Evolutionary conservation across 2,888 invertebrate species (phyloP).

Genomic region (Trachelus stipa): DNA sequence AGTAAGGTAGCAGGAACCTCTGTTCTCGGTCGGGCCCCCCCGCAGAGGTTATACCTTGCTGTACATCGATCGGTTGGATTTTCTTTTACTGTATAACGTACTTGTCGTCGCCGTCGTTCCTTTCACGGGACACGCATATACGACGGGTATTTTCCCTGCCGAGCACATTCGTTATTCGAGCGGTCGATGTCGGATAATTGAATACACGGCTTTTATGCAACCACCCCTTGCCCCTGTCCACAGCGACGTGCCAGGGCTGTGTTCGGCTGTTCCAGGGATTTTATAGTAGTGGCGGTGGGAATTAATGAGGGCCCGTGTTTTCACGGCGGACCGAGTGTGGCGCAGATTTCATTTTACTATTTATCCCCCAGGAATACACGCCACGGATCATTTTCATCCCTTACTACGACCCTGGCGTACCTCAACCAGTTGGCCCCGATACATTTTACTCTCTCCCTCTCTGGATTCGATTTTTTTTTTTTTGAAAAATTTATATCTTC

Average conservation of each 20-base stretch:
- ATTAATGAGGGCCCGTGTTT: slow-evolving; percentile 57
- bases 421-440: slow-evolving; percentile 4
- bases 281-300: slow-evolving; percentile 51
- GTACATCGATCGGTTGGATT: not conserved
- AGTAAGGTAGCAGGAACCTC: not conserved
- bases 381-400: slow-evolving; percentile 19
- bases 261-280: slow-evolving; percentile 45
- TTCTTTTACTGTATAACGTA: not conserved
- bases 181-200: slow-evolving; percentile 56
- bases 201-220: slow-evolving; percentile 53
- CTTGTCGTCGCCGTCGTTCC: not conserved
- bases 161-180: slow-evolving; percentile 55
- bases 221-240: not conserved
- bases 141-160: slow-evolving; percentile 45
- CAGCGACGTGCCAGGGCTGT: slow-evolving; percentile 22
- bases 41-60: not conserved
- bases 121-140: slow-evolving; percentile 15
- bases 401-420: not conserved
- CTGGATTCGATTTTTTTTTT: slow-evolving; percentile 1
- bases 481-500: not conserved
- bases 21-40: not conserved
- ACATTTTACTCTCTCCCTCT: not conserved
- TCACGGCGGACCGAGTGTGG: slow-evolving; percentile 47
- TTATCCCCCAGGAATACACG: slow-evolving; percentile 51
- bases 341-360: slow-evolving; percentile 57